Base-by-base conservation (phyloP, 1,140 invertebrate genomes). In the Trichoplusia ni region DNA sequence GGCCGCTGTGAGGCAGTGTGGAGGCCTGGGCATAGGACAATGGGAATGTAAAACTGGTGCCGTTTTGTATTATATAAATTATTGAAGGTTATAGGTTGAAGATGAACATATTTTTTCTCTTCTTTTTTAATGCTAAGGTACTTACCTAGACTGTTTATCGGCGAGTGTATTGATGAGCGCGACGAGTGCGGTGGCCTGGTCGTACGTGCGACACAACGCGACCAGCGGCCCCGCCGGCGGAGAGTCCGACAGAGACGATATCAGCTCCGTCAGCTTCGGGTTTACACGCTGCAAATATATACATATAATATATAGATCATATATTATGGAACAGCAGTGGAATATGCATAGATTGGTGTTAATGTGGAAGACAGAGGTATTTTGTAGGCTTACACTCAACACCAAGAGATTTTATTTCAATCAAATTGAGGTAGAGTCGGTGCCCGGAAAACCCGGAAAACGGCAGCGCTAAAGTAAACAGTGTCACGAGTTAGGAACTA, bases 141-240 rank as follows among this genome's bases (percentile, higher is more conserved):
- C 51, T 38, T 64, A 89, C 91, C 92, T 92, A 1, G 92, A 73
- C 59, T 93, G 91, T 92, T 99, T 99, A 67, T 99, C 98, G 16
- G 98, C 97, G 51, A 99, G 95, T 2, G 96, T 95, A 80, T 99
- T 98, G 46, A 99, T 96, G 75, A 99, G 98, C 81, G 98, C 98
- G 0, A 99, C 91, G 4, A 99, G 90, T 2, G 96, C 96, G 78
- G 98, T 97, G 4, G 94, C 97, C 93, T 99, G 98, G 84, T 99
- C 98, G 29, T 97, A 91, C 4, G 99, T 99, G 89, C 95, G 96
- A 87, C 98, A 99, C 44, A 95, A 94, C 77, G 96, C 96, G 0
- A 99, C 93, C n/a, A 99, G 91, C 8, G 94, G 93, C 7, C 97
- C 97, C 25, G 98, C 95, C 0, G 98, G 98, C 73, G 98, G 97